Evolutionary conservation across 2,113 vertebrate species (phyloP), one percentile per base, ranked within the genome.

Genomic region (Proteles cristata): DNA sequence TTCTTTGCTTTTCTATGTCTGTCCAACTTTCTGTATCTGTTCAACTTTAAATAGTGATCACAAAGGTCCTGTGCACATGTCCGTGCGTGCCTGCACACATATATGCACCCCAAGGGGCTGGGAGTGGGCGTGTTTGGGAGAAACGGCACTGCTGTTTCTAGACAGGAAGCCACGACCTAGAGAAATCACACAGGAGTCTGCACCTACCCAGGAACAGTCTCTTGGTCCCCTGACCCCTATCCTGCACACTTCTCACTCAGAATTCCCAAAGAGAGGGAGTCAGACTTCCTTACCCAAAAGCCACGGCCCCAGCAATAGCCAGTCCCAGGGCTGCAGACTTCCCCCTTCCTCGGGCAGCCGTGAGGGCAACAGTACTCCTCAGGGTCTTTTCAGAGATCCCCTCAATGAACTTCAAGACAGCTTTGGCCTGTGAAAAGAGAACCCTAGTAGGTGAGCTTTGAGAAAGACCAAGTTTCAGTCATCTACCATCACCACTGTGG

Each of bases 341-440:
- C 0, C 99, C 99, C 89, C 99, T 99, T 43, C 99, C 99, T 63
- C 99, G 99, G 89, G 99, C 99, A 14, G 99, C 99, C 0, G 99
- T 99, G 45, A 99, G 98, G 0, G 99, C 99, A 39, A 99, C 99
- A 0, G 99, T 99, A 97, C 99, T 99, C 96, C 99, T 98, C 12
- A 99, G 98, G 1, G 99, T 99, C 98, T 99, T 99, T 98, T 99
- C 99, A 0, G 99, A 99, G 97, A 99, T 99, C 3, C 99, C 99
- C 93, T 99, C 99, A 0, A 99, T 99, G 85, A 99, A 99, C 91
- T 99, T 99, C 11, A 99, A 97, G 97, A 99, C 99, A 0, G 99
- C 99, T 98, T 99, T 99, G 45, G 99, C 99, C 99, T 99, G 76
- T 55, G 80, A 48, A 73, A 28, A 66, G 1, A 81, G 28, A 26